Conservation (phyloP, 2,888 invertebrate species). For the Acanthosepion esculentum region DNA sequence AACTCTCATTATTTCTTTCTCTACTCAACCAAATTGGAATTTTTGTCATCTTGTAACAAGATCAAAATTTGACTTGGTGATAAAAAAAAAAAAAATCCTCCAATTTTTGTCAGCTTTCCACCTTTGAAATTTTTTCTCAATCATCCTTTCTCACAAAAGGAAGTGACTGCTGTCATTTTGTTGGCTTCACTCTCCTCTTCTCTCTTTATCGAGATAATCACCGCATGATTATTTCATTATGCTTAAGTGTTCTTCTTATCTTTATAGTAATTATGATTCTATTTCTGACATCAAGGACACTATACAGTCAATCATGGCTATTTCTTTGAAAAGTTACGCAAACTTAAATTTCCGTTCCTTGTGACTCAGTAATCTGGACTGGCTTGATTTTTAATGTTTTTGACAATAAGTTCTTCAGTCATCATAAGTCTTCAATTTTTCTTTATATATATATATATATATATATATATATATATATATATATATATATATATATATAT, state of each 20-base stretch:
- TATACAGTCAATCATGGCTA: not conserved
- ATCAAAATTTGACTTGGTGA: not conserved
- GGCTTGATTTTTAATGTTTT: too few relatives aligned
- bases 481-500: too few relatives aligned
- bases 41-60: too few relatives aligned
- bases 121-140: not conserved
- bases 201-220: not conserved
- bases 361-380: not conserved
- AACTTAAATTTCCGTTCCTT: not conserved
- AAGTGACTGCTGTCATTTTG: not conserved
- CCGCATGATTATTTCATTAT: not conserved
- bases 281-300: not conserved
- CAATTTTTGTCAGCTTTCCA: not conserved
- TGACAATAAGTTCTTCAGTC: too few relatives aligned
- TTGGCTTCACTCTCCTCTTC: not conserved
- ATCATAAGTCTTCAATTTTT: too few relatives aligned
- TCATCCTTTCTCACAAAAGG: not conserved
- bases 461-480: too few relatives aligned
- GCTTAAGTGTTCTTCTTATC: conserved; percentile 33
- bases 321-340: not conserved
- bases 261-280: conserved; percentile 18
- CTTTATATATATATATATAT: too few relatives aligned
- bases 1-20: too few relatives aligned
- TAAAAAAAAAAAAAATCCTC: not conserved
- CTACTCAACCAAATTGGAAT: too few relatives aligned